Percentiles rank a stretch among this genome's conserved stretches.
Conservation (phyloP, 2,888 invertebrate genomes). For the Cacoxenus indagator region DNA sequence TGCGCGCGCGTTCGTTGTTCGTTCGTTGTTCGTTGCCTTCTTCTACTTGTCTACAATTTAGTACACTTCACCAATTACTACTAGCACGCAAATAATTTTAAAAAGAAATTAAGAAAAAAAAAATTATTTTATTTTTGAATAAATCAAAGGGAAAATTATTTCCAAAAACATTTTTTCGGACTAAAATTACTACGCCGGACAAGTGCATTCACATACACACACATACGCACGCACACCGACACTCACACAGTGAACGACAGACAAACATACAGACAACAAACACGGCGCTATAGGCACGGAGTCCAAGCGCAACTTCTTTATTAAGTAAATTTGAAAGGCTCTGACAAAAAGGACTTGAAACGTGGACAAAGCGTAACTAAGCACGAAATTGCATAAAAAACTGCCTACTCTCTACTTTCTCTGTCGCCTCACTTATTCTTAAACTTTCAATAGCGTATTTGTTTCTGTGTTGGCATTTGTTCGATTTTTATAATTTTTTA, state of each 20-base stretch:
- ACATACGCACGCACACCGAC: not conserved
- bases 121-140: too few species aligned
- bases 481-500: not conserved
- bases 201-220: not conserved
- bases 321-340: too few species aligned
- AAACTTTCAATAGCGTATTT: too few species aligned
- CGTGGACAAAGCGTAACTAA: too few species aligned
- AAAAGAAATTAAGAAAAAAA: constrained; percentile 61
- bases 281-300: not conserved
- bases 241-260: not conserved
- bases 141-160: too few species aligned
- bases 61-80: too few species aligned
- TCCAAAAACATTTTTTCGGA: too few species aligned
- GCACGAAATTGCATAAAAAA: too few species aligned
- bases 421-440: too few species aligned
- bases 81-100: constrained; percentile 36
- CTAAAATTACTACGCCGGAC: constrained; percentile 40
- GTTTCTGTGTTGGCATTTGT: not conserved
- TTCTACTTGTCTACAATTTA: not conserved
- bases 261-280: not conserved
- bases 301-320: too few species aligned
- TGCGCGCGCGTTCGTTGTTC: constrained; percentile 31
- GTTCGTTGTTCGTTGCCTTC: constrained; percentile 21
- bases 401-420: too few species aligned
- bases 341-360: too few species aligned